These are phyloP conservation scores for Telenomus remus DNA, from an alignment of 1,140 invertebrate species.

Conservation along the genomic window DNA sequence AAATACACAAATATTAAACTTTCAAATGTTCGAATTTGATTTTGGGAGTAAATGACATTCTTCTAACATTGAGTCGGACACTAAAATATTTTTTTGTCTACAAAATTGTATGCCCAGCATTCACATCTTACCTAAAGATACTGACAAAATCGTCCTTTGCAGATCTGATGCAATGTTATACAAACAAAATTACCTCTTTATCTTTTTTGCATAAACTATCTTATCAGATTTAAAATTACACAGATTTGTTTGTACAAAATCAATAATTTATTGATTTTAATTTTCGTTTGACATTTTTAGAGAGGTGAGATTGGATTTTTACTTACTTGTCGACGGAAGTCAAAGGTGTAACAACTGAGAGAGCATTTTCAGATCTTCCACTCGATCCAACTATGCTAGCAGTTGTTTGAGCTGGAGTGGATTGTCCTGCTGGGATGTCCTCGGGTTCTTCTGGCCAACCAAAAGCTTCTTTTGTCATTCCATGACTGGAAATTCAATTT, in stretches of 20 bases:
- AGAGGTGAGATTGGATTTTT: neutral
- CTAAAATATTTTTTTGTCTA: neutral
- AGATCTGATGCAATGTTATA: conserved; percentile 69
- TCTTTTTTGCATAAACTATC: conserved; percentile 4
- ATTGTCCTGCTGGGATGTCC: conserved; percentile 81
- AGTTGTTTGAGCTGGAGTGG: conserved; percentile 70
- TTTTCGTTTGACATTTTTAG: neutral
- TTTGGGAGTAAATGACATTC: too few species aligned
- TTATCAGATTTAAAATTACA: neutral
- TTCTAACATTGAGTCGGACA: too few species aligned
- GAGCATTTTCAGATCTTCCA: conserved; percentile 70
- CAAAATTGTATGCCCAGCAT: conserved; percentile 7
- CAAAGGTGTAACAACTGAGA: conserved; percentile 67
- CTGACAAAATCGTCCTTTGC: conserved; percentile 70
- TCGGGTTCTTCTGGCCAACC: conserved; percentile 98
- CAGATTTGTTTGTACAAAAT: too few species aligned
- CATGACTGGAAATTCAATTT: conserved; percentile 78
- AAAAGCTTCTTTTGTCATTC: conserved; percentile 96
- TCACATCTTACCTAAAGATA: conserved; percentile 71
- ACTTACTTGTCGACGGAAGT: conserved; percentile 77
- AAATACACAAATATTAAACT: neutral
- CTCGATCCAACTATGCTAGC: conserved; percentile 60
- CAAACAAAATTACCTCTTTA: conserved; percentile 59
- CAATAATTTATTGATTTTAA: too few species aligned
- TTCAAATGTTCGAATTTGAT: neutral